These are phyloP conservation scores for Hippocampus barbouri DNA, from an alignment of 2,113 vertebrate species.

Conservation along the genomic window DNA sequence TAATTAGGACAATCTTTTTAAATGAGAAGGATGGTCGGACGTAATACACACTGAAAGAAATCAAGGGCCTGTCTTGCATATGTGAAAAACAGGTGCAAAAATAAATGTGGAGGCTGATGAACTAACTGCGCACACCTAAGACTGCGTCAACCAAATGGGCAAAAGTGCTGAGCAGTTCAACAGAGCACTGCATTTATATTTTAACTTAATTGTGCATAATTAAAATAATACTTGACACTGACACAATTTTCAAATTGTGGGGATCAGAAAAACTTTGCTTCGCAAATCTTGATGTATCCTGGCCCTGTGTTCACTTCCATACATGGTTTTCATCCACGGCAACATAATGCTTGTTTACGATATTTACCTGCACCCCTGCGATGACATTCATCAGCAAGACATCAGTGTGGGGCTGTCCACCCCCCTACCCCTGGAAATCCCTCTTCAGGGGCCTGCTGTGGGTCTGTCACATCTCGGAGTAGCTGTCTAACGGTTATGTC, in stretches of 20 bases:
- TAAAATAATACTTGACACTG: no score
- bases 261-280: neutral
- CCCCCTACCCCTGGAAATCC: slow-evolving; percentile 60
- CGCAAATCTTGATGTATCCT: neutral
- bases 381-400: slow-evolving; percentile 80
- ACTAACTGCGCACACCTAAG: no score
- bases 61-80: no score
- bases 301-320: neutral
- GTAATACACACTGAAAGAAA: no score
- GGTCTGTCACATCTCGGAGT: slow-evolving; percentile 71
- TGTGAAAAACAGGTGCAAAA: no score
- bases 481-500: slow-evolving; percentile 80
- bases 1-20: no score
- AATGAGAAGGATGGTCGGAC: no score
- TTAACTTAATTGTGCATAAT: no score
- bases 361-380: slow-evolving; percentile 59
- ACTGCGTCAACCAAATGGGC: no score
- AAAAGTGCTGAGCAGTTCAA: no score
- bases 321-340: neutral
- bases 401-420: slow-evolving; percentile 50
- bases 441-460: slow-evolving; percentile 68
- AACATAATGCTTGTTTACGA: slow-evolving; percentile 73
- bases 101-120: no score
- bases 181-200: no score
- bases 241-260: neutral